These are phyloP conservation scores for Empidonax alnorum DNA, from an alignment of 2,113 vertebrate genomes.

Conservation along the genomic window DNA sequence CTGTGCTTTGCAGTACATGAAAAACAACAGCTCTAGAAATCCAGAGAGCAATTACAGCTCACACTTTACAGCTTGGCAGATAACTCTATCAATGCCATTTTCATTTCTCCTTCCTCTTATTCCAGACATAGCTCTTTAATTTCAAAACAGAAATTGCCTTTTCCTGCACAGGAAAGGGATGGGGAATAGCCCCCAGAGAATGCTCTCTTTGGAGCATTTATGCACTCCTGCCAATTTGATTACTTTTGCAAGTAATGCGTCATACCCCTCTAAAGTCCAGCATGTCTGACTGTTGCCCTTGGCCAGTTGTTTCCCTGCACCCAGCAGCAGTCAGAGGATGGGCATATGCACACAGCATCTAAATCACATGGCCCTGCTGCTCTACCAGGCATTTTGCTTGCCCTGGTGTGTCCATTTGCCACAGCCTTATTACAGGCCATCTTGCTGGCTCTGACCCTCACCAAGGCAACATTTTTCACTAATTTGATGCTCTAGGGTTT, in stretches of 20 bases:
- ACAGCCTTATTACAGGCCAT: background rate
- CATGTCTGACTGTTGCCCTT: background rate
- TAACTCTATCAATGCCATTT: background rate
- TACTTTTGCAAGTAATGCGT: background rate
- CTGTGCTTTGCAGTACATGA: background rate
- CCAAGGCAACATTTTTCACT: background rate
- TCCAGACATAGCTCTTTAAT: background rate
- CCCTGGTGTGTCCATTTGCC: accelerated
- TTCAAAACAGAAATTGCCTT: background rate
- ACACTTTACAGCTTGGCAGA: background rate
- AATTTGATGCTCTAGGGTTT: background rate
- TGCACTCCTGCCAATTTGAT: background rate
- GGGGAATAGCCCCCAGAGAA: background rate
- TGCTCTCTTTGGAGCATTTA: background rate
- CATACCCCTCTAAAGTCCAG: background rate
- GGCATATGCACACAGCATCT: background rate
- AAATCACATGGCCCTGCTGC: no score
- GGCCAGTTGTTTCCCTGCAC: background rate
- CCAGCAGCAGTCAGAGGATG: background rate
- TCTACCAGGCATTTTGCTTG: background rate
- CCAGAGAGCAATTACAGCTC: background rate
- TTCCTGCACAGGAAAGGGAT: background rate
- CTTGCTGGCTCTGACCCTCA: background rate
- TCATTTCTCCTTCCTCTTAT: background rate
- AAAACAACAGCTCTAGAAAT: background rate